Conservation (phyloP, 2,888 invertebrate species). For the Pollenia labialis region DNA sequence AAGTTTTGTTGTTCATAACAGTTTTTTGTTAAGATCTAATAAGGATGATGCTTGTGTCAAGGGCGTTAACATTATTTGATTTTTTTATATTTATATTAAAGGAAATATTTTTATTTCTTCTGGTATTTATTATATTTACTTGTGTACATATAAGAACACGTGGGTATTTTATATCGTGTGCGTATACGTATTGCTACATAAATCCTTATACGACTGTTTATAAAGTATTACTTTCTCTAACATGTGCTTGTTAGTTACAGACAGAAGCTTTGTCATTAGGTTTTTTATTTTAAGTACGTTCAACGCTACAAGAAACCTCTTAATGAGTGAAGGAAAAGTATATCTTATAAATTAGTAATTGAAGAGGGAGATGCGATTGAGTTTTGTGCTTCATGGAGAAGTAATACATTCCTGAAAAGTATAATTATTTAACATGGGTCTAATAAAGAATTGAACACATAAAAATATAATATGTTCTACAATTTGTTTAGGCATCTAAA, state of each 20-base stretch:
- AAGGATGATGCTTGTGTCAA: constrained; percentile 43
- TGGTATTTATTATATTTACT: constrained; percentile 21
- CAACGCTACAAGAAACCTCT: constrained; percentile 25
- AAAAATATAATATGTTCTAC: too few species aligned
- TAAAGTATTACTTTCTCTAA: constrained; percentile 6
- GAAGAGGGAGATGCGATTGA: not conserved
- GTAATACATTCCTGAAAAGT: not conserved
- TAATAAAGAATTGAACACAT: too few species aligned
- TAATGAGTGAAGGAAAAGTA: not conserved
- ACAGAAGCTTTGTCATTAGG: constrained; percentile 40
- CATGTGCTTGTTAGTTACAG: not conserved
- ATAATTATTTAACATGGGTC: too few species aligned
- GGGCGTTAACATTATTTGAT: constrained; percentile 46
- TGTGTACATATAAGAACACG: constrained; percentile 9
- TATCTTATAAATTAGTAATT: not conserved
- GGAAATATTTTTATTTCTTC: constrained; percentile 5
- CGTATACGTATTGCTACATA: not conserved
- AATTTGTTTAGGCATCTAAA: too few species aligned
- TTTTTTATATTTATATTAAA: constrained; percentile 2
- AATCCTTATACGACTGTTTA: constrained; percentile 13
- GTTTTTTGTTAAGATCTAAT: not conserved
- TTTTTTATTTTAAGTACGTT: constrained; percentile 22
- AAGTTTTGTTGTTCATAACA: constrained; percentile 6
- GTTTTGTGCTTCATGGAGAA: not conserved
- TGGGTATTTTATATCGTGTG: constrained; percentile 15